phyloP scores from a whole-genome alignment of 2,797 vertebrate genomes.

The Hemitrygon akajei region DNA sequence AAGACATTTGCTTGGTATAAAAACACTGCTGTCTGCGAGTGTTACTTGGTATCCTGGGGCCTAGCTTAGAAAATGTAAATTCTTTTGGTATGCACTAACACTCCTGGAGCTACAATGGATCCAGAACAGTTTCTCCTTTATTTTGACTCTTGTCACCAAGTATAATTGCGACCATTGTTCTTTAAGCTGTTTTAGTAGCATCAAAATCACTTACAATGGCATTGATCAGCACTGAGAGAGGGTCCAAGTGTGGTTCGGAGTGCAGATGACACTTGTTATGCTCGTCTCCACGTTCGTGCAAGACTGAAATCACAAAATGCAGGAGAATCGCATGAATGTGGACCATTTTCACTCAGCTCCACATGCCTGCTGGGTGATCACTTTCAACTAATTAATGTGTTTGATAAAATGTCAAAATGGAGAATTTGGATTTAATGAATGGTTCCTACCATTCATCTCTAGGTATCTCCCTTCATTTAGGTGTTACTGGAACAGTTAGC shows the following conservation, averaged over 20 bases:
- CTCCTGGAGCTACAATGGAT: conserved; percentile 15
- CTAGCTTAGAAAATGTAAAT: conserved; percentile 18
- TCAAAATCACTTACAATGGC: conserved; percentile 6
- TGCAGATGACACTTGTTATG: conserved; percentile 25
- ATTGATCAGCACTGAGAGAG: background rate
- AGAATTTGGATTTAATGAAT: background rate
- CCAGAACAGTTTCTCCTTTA: conserved; percentile 33
- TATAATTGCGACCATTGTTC: conserved; percentile 22
- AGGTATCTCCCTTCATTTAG: background rate
- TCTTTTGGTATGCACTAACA: conserved; percentile 23
- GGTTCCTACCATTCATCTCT: background rate
- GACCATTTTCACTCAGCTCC: background rate
- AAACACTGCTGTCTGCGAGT: conserved; percentile 24
- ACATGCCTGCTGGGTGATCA: background rate
- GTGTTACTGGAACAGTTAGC: background rate
- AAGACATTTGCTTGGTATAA: conserved; percentile 28
- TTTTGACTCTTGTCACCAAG: conserved; percentile 20
- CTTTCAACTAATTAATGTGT: background rate
- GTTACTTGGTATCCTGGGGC: conserved; percentile 21
- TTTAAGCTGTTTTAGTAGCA: conserved; percentile 6
- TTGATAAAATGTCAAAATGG: background rate
- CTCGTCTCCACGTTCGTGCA: background rate
- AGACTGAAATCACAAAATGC: background rate
- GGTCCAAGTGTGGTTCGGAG: background rate
- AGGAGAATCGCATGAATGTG: background rate